phyloP scores from a whole-genome alignment of 2,888 invertebrate genomes.

The Empis stercorea region DNA sequence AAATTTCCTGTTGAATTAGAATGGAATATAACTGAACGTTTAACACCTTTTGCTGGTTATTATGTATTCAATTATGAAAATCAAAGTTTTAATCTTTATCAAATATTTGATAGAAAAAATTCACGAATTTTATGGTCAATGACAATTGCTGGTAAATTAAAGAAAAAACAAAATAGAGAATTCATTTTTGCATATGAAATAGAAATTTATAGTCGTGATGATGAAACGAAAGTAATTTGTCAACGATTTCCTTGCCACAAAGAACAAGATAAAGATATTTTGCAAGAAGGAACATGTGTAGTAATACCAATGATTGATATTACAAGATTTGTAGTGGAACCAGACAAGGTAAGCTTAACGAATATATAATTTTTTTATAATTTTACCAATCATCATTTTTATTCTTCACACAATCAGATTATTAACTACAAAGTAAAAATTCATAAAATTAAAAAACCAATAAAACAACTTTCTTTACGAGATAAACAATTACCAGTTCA shows the following conservation, averaged over 20 bases:
- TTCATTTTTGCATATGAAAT: conserved; percentile 32
- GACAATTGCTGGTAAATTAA: conserved; percentile 25
- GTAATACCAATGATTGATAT: conserved; percentile 25
- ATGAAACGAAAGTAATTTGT: conserved; percentile 28
- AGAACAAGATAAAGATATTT: conserved; percentile 31
- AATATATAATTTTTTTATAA: no score
- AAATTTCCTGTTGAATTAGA: conserved; percentile 17
- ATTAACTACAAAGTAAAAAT: conserved; percentile 27
- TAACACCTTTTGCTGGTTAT: conserved; percentile 29
- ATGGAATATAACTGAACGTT: conserved; percentile 27
- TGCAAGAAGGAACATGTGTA: conserved; percentile 32
- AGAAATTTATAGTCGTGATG: conserved; percentile 27
- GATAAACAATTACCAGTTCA: conserved; percentile 18
- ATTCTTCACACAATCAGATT: no score
- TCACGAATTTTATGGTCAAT: conserved; percentile 29
- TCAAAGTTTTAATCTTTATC: conserved; percentile 35
- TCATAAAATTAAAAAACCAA: conserved; percentile 25
- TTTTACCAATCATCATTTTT: no score
- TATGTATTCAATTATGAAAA: conserved; percentile 30
- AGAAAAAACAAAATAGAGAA: conserved; percentile 26
- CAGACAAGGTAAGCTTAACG: conserved; percentile 21
- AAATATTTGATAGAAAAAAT: conserved; percentile 27
- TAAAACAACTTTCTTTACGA: conserved; percentile 8
- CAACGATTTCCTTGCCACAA: conserved; percentile 34
- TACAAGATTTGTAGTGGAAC: conserved; percentile 25